Evolutionary conservation across 1,140 invertebrate genomes (phyloP), one percentile per base, ranked within the genome.

Genomic region (Telenomus remus): DNA sequence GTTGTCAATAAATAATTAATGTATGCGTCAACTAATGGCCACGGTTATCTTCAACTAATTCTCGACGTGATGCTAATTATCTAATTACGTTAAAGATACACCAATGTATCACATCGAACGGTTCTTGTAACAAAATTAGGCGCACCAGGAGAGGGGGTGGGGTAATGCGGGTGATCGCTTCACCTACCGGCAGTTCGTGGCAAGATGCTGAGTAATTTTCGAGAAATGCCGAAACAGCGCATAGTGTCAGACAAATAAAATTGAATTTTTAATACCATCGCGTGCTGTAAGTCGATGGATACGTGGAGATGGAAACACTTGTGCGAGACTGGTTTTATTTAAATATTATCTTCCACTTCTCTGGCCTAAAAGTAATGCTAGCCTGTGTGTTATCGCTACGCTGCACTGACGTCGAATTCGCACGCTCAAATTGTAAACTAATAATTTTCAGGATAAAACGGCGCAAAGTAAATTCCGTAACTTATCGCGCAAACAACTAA

Each of bases 1-100:
- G 83, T 84, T 84, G 79, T 85, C 81, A 80, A 85, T 85, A 86
- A 80, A 85, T 85, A 86, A 86, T 86, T 86, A 84, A 86, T 86
- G 85, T 85, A 86, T 85, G 80, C 76, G 79, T 80, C 73, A 80
- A 82, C 83, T 86, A 86, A 86, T 85, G 82, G 80, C 79, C 76
- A 81, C 84, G 80, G 84, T 85, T 85, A 86, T 80, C 80, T 76
- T 70, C 71, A 84, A 73, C 82, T 82, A 85, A 84, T 83, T 81
- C 79, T 76, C 71, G 74, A 56, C 74, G 65, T 79, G 77, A 78
- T 79, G n/a, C 42, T 42, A 42, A 60, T 44, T 47, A 60, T 35
- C 33, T 69, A 49, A 69, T 49, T 69, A 49, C 1, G 37, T 44
- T 35, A 39, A 15, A 27, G 19, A 27, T 27, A 11, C 35, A n/a